Base-by-base conservation (phyloP, 2,888 invertebrate species). In the Philonicus albiceps region DNA sequence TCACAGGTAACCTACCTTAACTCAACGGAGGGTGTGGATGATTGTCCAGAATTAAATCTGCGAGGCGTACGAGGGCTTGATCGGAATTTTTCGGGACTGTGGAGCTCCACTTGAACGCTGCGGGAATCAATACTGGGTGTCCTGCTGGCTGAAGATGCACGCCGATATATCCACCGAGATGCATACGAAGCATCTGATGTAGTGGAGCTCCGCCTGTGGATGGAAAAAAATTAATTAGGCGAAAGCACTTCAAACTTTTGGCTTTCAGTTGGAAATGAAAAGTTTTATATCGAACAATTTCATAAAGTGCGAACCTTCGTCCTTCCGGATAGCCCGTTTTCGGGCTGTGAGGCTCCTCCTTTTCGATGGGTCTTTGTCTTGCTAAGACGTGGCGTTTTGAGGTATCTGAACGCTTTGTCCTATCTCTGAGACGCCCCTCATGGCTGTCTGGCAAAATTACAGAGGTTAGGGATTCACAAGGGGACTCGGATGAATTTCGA, bases 291-390 rank as follows among this genome's bases (percentile, higher is more conserved):
- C 2, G 74, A 30, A 34, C 31, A n/a, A 34, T 34, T 19, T 16
- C 6, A 2, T 74, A 30, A 78, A 49, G 78, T 88, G 92, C 91
- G 91, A 90, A 89, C 92, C 91, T 88, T 91, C 90, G 13, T 89
- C 90, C 88, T 90, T 85, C 85, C 11, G 27, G 55, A 16, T 31
- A 86, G 11, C 5, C 31, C 16, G 11, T n/a, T 84, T 86, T 2
- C 2, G 89, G 87, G 83, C 88, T 89, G 49, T 89, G 88, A 0
- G 87, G 64, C 85, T 95, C 94, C 72, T 95, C 94, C 89, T 96
- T 96, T 88, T 95, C 95, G 49, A 97, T 95, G 76, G 96, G 95
- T 88, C 95, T 95, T 90, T 97, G 97, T 7, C 97, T 93, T 8
- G 95, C 93, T 73, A 97, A 93, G 78, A 96, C 95, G 90, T 96